Percentiles rank a stretch among this genome's conserved stretches.
Conservation (phyloP, 1,140 invertebrate species). For the Calycopis cecrops region DNA sequence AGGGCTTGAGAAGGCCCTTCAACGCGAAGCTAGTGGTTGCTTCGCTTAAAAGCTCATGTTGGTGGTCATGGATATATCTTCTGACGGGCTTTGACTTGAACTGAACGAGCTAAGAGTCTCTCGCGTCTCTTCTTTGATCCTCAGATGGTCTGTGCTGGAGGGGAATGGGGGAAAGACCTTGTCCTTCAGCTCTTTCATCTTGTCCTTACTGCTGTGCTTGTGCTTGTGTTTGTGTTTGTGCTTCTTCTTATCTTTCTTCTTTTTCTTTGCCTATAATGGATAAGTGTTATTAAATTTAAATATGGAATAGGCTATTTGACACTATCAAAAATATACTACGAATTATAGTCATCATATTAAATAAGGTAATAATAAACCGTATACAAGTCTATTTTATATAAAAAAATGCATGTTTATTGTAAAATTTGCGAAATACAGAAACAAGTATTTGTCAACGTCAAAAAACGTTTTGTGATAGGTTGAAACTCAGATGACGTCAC, state of each 20-base stretch:
- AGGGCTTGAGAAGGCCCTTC: too few species aligned
- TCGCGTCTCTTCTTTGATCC: constrained; percentile 74
- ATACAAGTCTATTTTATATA: too few species aligned
- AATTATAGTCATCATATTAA: too few species aligned
- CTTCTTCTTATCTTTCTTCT: constrained; percentile 90
- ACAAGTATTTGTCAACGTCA: too few species aligned
- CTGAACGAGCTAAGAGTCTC: constrained; percentile 78
- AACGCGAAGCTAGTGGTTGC: too few species aligned
- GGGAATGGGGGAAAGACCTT: constrained; percentile 57
- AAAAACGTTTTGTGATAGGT: too few species aligned
- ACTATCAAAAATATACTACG: too few species aligned
- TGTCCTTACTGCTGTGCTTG: constrained; percentile 84
- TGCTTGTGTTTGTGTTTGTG: constrained; percentile 87
- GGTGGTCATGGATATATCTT: constrained; percentile 50
- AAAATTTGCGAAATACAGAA: too few species aligned
- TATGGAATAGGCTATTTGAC: too few species aligned
- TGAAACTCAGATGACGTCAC: too few species aligned
- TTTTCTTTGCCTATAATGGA: constrained; percentile 80
- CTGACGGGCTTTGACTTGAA: constrained; percentile 71
- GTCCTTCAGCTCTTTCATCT: constrained; percentile 78
- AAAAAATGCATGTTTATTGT: too few species aligned
- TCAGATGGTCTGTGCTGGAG: constrained; percentile 55
- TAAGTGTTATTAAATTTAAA: neutral
- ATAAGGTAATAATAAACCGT: too few species aligned
- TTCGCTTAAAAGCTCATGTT: constrained; percentile 55